Evolutionary conservation across 2,888 invertebrate genomes (phyloP).

Genomic region (Boloria euphrosyne): DNA sequence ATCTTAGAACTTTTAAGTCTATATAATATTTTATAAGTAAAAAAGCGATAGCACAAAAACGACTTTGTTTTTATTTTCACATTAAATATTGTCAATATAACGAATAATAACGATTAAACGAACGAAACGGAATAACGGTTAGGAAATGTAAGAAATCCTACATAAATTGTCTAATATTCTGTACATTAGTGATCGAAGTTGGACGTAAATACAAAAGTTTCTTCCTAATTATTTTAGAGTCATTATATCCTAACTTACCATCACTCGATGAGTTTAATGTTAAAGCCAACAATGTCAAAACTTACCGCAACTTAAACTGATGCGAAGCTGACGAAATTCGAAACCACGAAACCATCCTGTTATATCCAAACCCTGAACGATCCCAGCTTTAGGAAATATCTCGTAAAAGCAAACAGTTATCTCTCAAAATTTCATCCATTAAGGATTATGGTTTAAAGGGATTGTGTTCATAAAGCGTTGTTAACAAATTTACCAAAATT

Average conservation of each 20-base stretch:
- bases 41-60: background rate
- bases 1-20: background rate
- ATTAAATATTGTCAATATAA: slow-evolving; percentile 3
- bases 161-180: slow-evolving; percentile 28
- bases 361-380: slow-evolving; percentile 10
- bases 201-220: slow-evolving; percentile 39
- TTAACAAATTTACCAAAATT: slow-evolving; percentile 20
- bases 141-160: slow-evolving; percentile 24
- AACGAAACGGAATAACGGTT: slow-evolving; percentile 23
- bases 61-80: no score
- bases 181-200: slow-evolving; percentile 38
- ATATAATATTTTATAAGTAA: background rate
- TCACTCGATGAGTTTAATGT: background rate
- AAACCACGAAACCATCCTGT: slow-evolving; percentile 12
- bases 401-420: slow-evolving; percentile 23
- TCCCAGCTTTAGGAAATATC: slow-evolving; percentile 14
- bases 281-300: background rate
- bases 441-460: slow-evolving; percentile 23
- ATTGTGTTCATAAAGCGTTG: slow-evolving; percentile 19
- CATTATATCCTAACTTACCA: slow-evolving; percentile 16
- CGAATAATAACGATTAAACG: no score
- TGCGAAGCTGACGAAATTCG: background rate
- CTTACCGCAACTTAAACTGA: background rate
- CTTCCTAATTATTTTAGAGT: slow-evolving; percentile 31
- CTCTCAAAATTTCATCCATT: slow-evolving; percentile 22